Evolutionary conservation across 2,797 vertebrate genomes (phyloP).

Genomic region (Chanos chanos): DNA sequence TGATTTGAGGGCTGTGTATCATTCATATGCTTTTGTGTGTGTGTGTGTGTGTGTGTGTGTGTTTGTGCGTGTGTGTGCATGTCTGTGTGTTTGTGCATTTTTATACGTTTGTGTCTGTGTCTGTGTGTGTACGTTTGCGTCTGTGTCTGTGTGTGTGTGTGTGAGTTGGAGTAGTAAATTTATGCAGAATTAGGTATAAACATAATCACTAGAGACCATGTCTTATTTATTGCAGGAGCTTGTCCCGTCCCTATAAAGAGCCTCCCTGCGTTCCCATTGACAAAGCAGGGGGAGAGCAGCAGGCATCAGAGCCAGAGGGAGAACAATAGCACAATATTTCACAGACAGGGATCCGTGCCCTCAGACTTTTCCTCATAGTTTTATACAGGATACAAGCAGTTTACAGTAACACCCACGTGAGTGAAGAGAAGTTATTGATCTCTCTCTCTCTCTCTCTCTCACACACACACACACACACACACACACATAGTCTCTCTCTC

Average conservation of each 20-base stretch:
- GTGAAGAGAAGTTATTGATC: constrained; percentile 41
- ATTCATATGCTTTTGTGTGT: too few species aligned
- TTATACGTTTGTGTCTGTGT: too few species aligned
- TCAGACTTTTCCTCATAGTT: constrained; percentile 15
- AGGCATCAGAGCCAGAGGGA: neutral
- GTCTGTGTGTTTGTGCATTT: too few species aligned
- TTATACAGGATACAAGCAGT: constrained; percentile 10
- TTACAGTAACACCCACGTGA: constrained; percentile 44
- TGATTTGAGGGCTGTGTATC: too few species aligned
- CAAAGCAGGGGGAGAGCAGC: constrained; percentile 9
- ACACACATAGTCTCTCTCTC: neutral
- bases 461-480: neutral
- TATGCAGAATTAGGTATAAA: constrained; percentile 50
- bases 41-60: too few species aligned
- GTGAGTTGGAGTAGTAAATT: too few species aligned
- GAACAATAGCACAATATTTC: constrained; percentile 25
- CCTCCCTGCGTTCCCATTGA: constrained; percentile 18
- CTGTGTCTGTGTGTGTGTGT: constrained; percentile 13
- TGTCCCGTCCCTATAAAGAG: constrained; percentile 27
- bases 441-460: constrained; percentile 5
- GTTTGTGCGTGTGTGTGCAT: too few species aligned
- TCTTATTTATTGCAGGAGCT: constrained; percentile 52
- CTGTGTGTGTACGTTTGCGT: too few species aligned
- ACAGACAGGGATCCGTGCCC: neutral
- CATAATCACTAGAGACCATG: constrained; percentile 50